Percentiles rank a stretch among this genome's conserved stretches.
phyloP scores from a whole-genome alignment of 2,113 vertebrate species.

The Catagonus wagneri region DNA sequence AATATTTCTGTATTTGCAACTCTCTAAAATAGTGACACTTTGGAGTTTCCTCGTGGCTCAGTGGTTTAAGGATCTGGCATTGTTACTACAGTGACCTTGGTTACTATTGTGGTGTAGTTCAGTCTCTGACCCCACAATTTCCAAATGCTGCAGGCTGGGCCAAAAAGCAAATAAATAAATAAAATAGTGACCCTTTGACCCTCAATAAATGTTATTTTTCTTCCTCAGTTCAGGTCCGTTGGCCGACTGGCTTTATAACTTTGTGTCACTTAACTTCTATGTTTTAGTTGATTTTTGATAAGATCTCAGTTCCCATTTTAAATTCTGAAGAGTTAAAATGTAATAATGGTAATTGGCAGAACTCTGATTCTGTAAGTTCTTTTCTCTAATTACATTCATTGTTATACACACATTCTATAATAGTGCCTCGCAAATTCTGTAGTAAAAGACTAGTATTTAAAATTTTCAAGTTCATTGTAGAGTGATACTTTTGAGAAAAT shows the following conservation, averaged over 20 bases:
- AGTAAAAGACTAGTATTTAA: background rate
- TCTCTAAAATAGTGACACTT: background rate
- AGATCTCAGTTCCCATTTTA: slow-evolving; percentile 57
- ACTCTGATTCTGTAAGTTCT: background rate
- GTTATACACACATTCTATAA: background rate
- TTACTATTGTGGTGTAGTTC: too few species aligned
- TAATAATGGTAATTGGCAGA: background rate
- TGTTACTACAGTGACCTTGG: too few species aligned
- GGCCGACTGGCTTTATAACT: background rate
- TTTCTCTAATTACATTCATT: slow-evolving; percentile 21
- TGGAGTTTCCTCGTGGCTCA: too few species aligned
- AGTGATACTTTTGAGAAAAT: slow-evolving; percentile 21
- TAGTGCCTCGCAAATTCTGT: slow-evolving; percentile 23
- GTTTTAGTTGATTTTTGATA: slow-evolving; percentile 17
- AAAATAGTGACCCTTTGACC: background rate
- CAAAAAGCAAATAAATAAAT: too few species aligned
- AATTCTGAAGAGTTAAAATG: background rate
- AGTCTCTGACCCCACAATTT: too few species aligned
- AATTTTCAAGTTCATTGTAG: background rate
- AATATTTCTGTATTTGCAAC: slow-evolving; percentile 14
- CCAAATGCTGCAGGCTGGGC: too few species aligned
- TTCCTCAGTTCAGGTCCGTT: slow-evolving; percentile 18
- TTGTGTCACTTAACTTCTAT: slow-evolving; percentile 3
- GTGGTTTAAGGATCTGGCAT: too few species aligned
- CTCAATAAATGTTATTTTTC: slow-evolving; percentile 35